Conservation (phyloP, 2,797 vertebrate genomes). For the Helarctos malayanus region DNA sequence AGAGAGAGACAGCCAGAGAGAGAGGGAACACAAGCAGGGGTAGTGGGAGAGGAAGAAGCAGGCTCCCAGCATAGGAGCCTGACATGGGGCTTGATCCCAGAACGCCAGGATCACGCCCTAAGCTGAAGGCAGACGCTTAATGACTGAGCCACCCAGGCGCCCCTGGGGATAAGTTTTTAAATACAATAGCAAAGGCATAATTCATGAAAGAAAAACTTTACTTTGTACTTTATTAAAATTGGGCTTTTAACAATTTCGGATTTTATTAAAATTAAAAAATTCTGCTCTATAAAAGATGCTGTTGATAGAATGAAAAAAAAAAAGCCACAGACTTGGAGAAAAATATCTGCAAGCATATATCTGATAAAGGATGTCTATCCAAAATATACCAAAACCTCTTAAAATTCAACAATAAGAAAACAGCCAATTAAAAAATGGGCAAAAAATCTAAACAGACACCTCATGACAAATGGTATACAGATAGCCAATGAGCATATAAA, state of each 20-base stretch:
- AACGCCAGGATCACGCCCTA: no score
- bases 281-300: background rate
- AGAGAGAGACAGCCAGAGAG: no score
- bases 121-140: no score
- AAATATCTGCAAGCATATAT: conserved; percentile 49
- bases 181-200: background rate
- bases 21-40: no score
- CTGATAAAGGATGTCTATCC: conserved; percentile 48
- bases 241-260: background rate
- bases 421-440: conserved; percentile 33
- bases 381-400: conserved; percentile 52
- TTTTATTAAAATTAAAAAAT: conserved; percentile 50
- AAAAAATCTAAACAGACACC: conserved; percentile 43
- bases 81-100: no score
- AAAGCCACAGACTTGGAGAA: conserved; percentile 11
- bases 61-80: no score
- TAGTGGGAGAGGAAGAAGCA: no score
- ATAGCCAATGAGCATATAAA: conserved; percentile 58
- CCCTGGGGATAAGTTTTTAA: conserved; percentile 13
- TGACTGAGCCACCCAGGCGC: no score
- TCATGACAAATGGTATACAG: conserved; percentile 25
- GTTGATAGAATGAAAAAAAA: background rate
- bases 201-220: background rate
- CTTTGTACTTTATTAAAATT: conserved; percentile 16
- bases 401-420: conserved; percentile 61